Conservation (phyloP, 2,888 invertebrate species). For the Limnephilus rhombicus region DNA sequence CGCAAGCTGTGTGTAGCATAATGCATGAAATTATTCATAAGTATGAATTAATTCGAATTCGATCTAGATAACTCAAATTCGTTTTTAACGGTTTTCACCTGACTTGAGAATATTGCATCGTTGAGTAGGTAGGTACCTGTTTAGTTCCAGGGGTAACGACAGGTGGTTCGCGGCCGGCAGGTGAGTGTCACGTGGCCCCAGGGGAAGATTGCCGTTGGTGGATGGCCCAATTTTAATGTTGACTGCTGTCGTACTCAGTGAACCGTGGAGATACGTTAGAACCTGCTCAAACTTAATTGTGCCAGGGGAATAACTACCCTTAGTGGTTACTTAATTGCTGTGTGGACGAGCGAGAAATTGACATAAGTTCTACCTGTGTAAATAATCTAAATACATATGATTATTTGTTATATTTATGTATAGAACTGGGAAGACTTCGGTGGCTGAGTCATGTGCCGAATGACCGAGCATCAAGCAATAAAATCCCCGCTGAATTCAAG, state of each 20-base stretch:
- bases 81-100: not conserved
- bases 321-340: not conserved
- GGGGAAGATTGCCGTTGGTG: not conserved
- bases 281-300: not conserved
- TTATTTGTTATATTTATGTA: too few species aligned
- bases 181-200: not conserved
- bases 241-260: not conserved
- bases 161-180: conserved; percentile 10
- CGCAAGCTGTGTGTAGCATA: not conserved
- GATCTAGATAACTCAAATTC: not conserved
- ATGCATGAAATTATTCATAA: not conserved
- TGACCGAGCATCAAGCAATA: too few species aligned
- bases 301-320: not conserved
- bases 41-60: not conserved
- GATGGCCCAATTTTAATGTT: conserved; percentile 8
- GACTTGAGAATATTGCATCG: not conserved
- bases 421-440: too few species aligned
- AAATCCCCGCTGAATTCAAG: too few species aligned
- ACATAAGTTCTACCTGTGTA: not conserved
- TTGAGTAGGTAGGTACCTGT: not conserved
- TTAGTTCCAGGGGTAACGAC: conserved; percentile 8
- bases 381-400: too few species aligned
- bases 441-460: too few species aligned
- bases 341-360: not conserved
- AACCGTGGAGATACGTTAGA: not conserved